These are phyloP conservation scores for Drosophila leontia DNA, from an alignment of 1,140 invertebrate genomes.

Conservation along the genomic window DNA sequence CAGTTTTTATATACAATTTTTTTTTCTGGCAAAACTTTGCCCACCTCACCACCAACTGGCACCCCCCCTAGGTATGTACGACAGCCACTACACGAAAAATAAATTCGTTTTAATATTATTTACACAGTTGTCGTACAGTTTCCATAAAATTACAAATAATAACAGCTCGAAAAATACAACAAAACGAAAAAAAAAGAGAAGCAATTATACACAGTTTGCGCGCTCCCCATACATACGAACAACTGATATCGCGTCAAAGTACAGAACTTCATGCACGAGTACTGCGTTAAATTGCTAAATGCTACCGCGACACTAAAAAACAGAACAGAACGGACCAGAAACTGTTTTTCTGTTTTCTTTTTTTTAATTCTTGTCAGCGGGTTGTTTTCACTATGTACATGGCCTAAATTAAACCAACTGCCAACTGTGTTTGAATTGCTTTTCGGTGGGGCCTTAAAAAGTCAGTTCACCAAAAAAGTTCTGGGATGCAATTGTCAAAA, in stretches of 20 bases:
- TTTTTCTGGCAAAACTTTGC: slow-evolving; percentile 36
- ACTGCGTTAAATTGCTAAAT: slow-evolving; percentile 82
- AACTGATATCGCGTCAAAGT: slow-evolving; percentile 79
- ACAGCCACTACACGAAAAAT: slow-evolving; percentile 23
- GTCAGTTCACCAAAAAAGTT: slow-evolving; percentile 5
- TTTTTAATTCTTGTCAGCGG: slow-evolving; percentile 50
- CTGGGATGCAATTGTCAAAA: slow-evolving; percentile 31
- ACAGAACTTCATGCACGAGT: slow-evolving; percentile 82
- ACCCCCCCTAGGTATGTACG: neutral
- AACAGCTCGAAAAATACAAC: slow-evolving; percentile 25
- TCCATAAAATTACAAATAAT: slow-evolving; percentile 80
- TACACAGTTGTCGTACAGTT: slow-evolving; percentile 79
- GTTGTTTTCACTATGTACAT: slow-evolving; percentile 62
- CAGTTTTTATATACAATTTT: slow-evolving; percentile 31
- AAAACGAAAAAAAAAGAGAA: slow-evolving; percentile 47
- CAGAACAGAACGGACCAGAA: slow-evolving; percentile 32
- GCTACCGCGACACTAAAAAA: slow-evolving; percentile 72
- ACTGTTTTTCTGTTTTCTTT: slow-evolving; percentile 26
- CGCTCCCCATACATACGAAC: slow-evolving; percentile 43
- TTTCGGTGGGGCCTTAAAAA: slow-evolving; percentile 15
- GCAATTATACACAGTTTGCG: slow-evolving; percentile 63
- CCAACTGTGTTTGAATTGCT: slow-evolving; percentile 70
- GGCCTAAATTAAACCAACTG: slow-evolving; percentile 77
- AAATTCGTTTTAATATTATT: slow-evolving; percentile 72
- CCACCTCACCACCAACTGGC: neutral